phyloP scores from a whole-genome alignment of 1,140 invertebrate species.

The Scaptomyza hsui region DNA sequence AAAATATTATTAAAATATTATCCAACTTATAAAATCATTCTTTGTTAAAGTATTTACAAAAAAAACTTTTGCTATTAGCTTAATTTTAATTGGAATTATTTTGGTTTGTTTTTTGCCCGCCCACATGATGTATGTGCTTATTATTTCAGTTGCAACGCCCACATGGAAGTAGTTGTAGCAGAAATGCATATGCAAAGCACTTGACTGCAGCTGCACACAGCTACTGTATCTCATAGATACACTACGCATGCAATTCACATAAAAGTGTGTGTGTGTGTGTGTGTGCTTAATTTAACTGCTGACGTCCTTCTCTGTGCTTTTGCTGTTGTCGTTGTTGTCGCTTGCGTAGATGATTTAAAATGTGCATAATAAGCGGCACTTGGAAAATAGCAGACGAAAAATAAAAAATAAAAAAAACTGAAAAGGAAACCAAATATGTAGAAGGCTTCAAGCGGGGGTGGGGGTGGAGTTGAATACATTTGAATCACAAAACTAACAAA shows the following conservation, averaged over 20 bases:
- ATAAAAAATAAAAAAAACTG: constrained; percentile 40
- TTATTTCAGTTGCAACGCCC: constrained; percentile 15
- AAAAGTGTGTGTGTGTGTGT: constrained; percentile 75
- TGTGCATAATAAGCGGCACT: constrained; percentile 81
- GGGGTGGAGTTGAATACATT: constrained; percentile 60
- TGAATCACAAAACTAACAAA: constrained; percentile 82
- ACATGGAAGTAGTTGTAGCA: constrained; percentile 1
- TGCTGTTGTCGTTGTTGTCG: constrained; percentile 50
- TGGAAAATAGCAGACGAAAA: constrained; percentile 51
- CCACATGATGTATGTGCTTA: constrained; percentile 24
- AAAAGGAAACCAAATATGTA: constrained; percentile 40
- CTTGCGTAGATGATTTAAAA: constrained; percentile 79
- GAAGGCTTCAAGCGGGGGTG: not conserved
- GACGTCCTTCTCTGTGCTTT: constrained; percentile 17
- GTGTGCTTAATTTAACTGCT: constrained; percentile 78
- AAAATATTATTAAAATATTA: too few species aligned
- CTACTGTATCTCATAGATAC: constrained; percentile 39
- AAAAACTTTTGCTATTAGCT: constrained; percentile 4
- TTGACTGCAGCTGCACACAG: constrained; percentile 10
- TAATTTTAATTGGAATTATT: constrained; percentile 31
- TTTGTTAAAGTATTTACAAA: not conserved
- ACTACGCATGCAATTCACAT: constrained; percentile 59
- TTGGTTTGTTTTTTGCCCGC: constrained; percentile 8
- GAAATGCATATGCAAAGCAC: constrained; percentile 46
- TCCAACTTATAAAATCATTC: not conserved